Conservation (phyloP, 2,888 invertebrate genomes). For the Netelia melanura region DNA sequence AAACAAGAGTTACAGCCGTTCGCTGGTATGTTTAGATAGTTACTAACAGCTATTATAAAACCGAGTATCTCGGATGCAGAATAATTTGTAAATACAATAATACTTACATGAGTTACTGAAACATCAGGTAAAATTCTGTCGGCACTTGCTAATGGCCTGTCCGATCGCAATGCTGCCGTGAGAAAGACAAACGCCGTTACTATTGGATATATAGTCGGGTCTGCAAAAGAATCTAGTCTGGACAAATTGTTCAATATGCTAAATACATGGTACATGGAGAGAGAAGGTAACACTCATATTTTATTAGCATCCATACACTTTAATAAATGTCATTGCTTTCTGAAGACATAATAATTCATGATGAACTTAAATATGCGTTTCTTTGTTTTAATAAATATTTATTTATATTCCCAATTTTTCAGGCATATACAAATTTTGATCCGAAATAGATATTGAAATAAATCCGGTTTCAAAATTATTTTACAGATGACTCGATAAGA, state of each 20-base stretch:
- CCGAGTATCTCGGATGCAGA: background rate
- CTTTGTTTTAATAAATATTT: background rate
- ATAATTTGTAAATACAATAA: constrained; percentile 26
- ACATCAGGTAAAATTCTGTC: constrained; percentile 87
- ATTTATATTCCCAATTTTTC: constrained; percentile 15
- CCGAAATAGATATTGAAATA: background rate
- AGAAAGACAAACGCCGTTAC: constrained; percentile 94
- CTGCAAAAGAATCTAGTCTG: constrained; percentile 91
- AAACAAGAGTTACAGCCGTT: constrained; percentile 87
- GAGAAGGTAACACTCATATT: constrained; percentile 86
- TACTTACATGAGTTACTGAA: constrained; percentile 41
- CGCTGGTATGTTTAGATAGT: constrained; percentile 83
- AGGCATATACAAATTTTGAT: background rate
- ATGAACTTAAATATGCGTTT: no score
- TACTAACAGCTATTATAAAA: background rate
- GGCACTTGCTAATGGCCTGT: constrained; percentile 90
- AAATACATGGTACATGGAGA: constrained; percentile 89
- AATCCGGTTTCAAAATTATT: constrained; percentile 18
- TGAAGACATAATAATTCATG: background rate
- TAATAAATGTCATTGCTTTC: background rate
- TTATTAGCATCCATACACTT: background rate
- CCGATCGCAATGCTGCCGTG: constrained; percentile 93
- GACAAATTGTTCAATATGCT: constrained; percentile 89
- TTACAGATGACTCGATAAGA: constrained; percentile 90
- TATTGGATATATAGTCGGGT: constrained; percentile 93